phyloP scores from a whole-genome alignment of 92 coral and sea anemone genomes.

The Zoanthus gigantus region DNA sequence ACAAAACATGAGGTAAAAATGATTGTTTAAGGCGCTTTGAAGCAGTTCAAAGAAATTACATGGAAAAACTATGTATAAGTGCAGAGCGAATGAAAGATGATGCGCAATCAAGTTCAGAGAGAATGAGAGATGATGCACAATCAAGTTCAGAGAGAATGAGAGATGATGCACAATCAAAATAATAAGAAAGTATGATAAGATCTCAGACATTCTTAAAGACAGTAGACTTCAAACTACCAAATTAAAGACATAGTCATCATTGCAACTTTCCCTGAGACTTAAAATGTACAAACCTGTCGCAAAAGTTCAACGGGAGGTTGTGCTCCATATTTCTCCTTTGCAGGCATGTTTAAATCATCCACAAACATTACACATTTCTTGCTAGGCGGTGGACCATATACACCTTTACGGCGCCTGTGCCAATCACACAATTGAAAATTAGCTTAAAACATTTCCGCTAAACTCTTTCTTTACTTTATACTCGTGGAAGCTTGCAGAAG shows the following conservation, averaged over 20 bases:
- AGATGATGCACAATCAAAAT: no score
- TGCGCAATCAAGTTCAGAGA: no score
- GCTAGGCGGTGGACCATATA: slow-evolving; percentile 99
- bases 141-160: no score
- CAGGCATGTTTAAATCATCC: slow-evolving; percentile 99
- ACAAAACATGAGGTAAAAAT: neutral
- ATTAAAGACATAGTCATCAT: neutral
- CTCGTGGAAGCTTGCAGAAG: neutral
- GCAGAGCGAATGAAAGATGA: no score
- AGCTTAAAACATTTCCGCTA: neutral
- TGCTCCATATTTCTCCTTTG: slow-evolving; percentile 98
- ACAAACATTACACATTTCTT: slow-evolving; percentile 98
- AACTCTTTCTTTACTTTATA: neutral
- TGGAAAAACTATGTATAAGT: no score
- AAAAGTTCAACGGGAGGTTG: slow-evolving; percentile 97
- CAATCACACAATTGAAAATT: neutral
- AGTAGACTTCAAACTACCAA: no score
- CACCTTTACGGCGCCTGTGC: slow-evolving; percentile 96
- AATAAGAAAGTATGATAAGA: no score
- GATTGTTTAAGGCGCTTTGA: neutral
- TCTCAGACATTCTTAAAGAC: no score
- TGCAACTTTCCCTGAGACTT: neutral
- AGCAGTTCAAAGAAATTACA: neutral
- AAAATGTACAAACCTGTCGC: slow-evolving; percentile 75
- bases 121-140: no score